Conservation (phyloP, 2,888 invertebrate genomes). For the Trachelus stipa region DNA sequence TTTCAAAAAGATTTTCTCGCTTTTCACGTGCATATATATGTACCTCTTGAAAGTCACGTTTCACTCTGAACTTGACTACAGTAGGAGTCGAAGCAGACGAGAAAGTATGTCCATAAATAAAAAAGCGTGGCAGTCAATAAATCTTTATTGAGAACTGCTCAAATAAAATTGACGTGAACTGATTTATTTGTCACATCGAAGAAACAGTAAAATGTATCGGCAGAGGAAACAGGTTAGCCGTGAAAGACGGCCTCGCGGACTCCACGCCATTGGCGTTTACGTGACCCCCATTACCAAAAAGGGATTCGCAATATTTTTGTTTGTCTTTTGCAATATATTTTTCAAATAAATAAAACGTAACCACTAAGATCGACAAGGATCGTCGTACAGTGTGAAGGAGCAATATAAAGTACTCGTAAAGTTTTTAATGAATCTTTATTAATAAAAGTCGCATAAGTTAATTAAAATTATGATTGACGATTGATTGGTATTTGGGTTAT, state of each 20-base stretch:
- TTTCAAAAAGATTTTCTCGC: not conserved
- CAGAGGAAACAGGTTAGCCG: not conserved
- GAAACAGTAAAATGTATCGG: not conserved
- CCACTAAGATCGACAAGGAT: not conserved
- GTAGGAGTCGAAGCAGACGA: not conserved
- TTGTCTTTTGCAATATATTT: not conserved
- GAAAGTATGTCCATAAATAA: not conserved
- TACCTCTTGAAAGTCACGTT: not conserved
- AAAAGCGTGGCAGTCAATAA: not conserved
- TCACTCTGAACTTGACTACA: not conserved
- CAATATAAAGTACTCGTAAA: not conserved
- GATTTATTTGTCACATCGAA: not conserved
- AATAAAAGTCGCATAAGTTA: constrained; percentile 27
- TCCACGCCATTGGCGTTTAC: not conserved
- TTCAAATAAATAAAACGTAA: not conserved
- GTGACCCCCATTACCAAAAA: not conserved
- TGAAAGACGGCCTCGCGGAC: not conserved
- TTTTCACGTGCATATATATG: not conserved
- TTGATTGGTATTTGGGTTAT: constrained; percentile 35
- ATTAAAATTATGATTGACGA: constrained; percentile 31
- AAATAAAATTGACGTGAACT: not conserved
- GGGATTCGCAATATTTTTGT: not conserved
- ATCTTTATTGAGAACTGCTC: not conserved
- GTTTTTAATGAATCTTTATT: constrained; percentile 12
- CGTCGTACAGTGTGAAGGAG: not conserved